phyloP scores from a whole-genome alignment of 2,797 vertebrate genomes.

The Cephalopachus bancanus region DNA sequence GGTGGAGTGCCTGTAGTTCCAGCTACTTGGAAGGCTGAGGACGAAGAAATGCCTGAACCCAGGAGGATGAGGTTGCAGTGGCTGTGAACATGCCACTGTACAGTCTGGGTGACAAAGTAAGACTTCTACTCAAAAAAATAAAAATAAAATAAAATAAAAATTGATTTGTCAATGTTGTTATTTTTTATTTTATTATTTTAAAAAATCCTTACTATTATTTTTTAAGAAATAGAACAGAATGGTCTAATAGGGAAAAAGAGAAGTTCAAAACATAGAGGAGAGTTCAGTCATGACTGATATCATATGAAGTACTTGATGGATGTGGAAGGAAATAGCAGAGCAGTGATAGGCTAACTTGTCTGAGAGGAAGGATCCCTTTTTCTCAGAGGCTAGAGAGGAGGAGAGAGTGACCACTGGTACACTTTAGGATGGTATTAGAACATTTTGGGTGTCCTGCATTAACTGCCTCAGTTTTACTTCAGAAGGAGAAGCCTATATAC shows the following conservation, averaged over 20 bases:
- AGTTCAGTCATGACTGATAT: neutral
- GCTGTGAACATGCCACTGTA: no score
- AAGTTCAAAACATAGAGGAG: neutral
- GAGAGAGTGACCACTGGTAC: neutral
- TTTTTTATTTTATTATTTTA: neutral
- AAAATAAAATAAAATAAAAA: no score
- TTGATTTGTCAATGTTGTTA: neutral
- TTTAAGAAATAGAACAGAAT: conserved; percentile 33
- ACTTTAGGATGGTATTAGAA: neutral
- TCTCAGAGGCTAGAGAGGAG: neutral
- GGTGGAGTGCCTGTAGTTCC: no score
- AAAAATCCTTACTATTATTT: neutral
- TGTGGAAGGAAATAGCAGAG: neutral
- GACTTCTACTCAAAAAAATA: no score
- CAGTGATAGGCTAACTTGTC: neutral
- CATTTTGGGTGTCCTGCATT: neutral
- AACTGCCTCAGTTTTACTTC: neutral
- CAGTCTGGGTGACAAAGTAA: no score
- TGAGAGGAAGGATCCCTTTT: neutral
- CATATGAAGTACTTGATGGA: neutral
- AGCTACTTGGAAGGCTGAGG: no score
- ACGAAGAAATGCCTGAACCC: no score
- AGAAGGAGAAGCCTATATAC: neutral
- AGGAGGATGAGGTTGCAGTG: no score
- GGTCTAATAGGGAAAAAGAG: neutral